phyloP scores from a whole-genome alignment of 35 echinoderm and acorn worm genomes.

The Strongylocentrotus purpuratus region DNA sequence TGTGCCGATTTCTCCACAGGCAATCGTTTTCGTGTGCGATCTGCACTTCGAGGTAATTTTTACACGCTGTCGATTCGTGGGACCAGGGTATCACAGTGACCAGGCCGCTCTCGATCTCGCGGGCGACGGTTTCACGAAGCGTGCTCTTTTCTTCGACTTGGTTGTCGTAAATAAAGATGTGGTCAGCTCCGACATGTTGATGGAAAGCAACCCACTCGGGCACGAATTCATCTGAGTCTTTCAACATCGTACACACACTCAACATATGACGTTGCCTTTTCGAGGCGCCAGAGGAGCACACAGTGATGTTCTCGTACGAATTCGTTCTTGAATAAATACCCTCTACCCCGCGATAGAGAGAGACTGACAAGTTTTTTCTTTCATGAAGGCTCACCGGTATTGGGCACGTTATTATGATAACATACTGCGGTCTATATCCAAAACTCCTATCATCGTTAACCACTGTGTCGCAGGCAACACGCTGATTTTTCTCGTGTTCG shows the following conservation, averaged over 20 bases:
- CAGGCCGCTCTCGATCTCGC: slow-evolving; percentile 63
- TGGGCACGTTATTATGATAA: slow-evolving; percentile 77
- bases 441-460: slow-evolving; percentile 78
- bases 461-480: slow-evolving; percentile 53
- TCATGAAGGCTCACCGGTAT: slow-evolving; percentile 35
- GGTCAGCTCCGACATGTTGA: slow-evolving; percentile 69
- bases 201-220: slow-evolving; percentile 81
- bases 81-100: slow-evolving; percentile 87
- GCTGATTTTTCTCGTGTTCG: slow-evolving; percentile 60
- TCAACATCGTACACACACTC: slow-evolving; percentile 84
- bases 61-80: slow-evolving; percentile 58
- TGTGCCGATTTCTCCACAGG: slow-evolving; percentile 78
- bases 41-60: slow-evolving; percentile 85
- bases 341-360: slow-evolving; percentile 50
- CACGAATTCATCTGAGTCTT: slow-evolving; percentile 66
- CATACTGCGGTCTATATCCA: slow-evolving; percentile 79
- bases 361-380: slow-evolving; percentile 55
- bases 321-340: slow-evolving; percentile 34
- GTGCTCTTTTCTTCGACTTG: slow-evolving; percentile 48
- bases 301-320: slow-evolving; percentile 74
- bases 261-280: slow-evolving; percentile 54
- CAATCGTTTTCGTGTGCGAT: slow-evolving; percentile 97
- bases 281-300: slow-evolving; percentile 65
- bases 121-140: slow-evolving; percentile 56
- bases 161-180: slow-evolving; percentile 86